Percentiles rank a stretch among this genome's conserved stretches.
These are phyloP conservation scores for Halcyon chelicuti DNA, from an alignment of 2,797 vertebrate species.

Conservation along the genomic window DNA sequence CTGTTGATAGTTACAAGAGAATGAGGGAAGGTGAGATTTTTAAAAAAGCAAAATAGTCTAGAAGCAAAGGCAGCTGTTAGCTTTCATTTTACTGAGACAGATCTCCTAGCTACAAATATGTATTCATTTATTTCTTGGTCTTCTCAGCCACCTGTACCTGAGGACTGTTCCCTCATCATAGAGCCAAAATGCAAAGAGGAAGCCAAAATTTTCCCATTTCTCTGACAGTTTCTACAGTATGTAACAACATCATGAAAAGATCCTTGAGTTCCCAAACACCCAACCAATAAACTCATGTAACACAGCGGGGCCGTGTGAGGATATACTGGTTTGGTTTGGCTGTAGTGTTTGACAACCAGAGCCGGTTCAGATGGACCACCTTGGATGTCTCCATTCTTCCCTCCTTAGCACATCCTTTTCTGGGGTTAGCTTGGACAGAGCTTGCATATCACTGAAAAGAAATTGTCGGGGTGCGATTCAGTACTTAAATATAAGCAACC, in stretches of 20 bases:
- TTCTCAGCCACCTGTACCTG: not conserved
- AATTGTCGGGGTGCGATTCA: not conserved
- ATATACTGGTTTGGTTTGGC: not conserved
- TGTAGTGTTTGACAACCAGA: not conserved
- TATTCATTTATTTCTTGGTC: not conserved
- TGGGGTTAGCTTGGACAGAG: not conserved
- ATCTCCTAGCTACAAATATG: not conserved
- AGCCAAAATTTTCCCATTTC: not conserved
- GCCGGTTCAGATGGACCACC: not conserved
- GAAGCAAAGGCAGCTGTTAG: not conserved
- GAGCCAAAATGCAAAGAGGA: not conserved
- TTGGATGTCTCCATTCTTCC: not conserved
- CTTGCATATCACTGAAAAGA: rapidly evolving
- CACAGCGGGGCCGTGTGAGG: rapidly evolving
- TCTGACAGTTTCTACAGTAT: not conserved
- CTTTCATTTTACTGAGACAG: not conserved
- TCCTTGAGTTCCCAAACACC: not conserved
- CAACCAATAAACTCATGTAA: not conserved
- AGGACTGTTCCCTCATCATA: not conserved
- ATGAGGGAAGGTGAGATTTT: not conserved
- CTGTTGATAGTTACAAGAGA: not conserved
- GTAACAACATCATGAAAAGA: not conserved
- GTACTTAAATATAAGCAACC: not conserved
- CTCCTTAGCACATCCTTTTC: not conserved
- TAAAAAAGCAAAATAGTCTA: not conserved